phyloP scores from a whole-genome alignment of 2,113 vertebrate species.

The Phyllostomus discolor region DNA sequence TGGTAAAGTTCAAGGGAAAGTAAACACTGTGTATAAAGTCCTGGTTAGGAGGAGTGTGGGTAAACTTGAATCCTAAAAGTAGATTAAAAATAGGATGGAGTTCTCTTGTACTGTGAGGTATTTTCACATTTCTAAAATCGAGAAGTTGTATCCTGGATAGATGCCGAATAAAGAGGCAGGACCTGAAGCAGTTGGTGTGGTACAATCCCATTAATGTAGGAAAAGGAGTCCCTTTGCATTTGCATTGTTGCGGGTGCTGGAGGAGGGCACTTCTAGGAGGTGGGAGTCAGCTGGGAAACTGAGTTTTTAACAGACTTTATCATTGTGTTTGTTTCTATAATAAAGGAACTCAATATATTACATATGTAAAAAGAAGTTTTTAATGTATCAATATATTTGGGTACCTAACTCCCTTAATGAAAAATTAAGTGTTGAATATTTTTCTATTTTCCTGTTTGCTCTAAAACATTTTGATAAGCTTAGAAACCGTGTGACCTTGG shows the following conservation, averaged over 20 bases:
- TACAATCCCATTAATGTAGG: neutral
- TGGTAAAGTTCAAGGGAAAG: neutral
- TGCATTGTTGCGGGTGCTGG: neutral
- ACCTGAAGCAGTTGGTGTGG: neutral
- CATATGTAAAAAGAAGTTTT: neutral
- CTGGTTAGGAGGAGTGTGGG: neutral
- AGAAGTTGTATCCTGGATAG: neutral
- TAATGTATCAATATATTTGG: neutral
- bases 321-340: constrained; percentile 8
- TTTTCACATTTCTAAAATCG: neutral
- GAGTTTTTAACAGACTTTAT: neutral
- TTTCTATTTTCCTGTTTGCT: neutral
- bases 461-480: neutral
- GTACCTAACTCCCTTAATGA: neutral
- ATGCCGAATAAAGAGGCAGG: neutral
- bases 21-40: neutral
- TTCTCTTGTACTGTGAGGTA: neutral
- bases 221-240: neutral
- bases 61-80: constrained; percentile 19
- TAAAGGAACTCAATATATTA: neutral
- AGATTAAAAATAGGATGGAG: neutral
- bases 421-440: neutral
- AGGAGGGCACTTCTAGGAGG: neutral
- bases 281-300: neutral
- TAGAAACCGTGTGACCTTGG: neutral